Base-by-base conservation (phyloP, 2,113 vertebrate species). In the Corythaeola cristata region DNA sequence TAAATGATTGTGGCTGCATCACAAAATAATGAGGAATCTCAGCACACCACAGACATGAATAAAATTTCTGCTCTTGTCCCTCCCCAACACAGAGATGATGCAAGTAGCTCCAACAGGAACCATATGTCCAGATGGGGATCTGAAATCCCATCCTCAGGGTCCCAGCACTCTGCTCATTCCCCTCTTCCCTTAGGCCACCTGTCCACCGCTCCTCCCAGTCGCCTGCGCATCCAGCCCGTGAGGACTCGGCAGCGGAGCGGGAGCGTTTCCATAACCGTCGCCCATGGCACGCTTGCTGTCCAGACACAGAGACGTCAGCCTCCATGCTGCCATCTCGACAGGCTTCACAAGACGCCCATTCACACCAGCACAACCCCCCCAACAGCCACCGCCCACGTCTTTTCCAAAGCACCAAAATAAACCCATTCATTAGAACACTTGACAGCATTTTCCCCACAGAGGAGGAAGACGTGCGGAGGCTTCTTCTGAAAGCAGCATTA, bases 351-450 rank as follows among this genome's bases (percentile, higher is more conserved):
- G 56, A 80, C 39, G 3, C 32, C 58, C 55, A 92, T 96, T 96
- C 94, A 93, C 75, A 77, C 15, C 71, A 89, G 68, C 76, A 74
- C 37, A 69, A 30, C 17, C n/a, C 39, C 39, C 35, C 8, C 27
- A 32, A 27, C 66, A 75, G 67, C 67, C 82, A 66, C 67, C 7
- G 2, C 88, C 82, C 84, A 87, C 23, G 0, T 13, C 83, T 89
- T 63, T 59, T 66, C 84, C 89, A 89, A 75, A 56, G 87, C 73
- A 91, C 87, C 85, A 85, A 96, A 97, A 97, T 87, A 89, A 91
- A 92, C 73, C 85, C 49, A 87, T 89, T 88, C 88, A 94, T 71
- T 37, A 78, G 44, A 81, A 37, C 20, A 55, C 9, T 64, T 10
- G 24, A 85, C 74, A 77, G 86, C 50, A 8, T 44, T 67, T 83